phyloP scores from a whole-genome alignment of 2,888 invertebrate genomes.

The Tuta absoluta region DNA sequence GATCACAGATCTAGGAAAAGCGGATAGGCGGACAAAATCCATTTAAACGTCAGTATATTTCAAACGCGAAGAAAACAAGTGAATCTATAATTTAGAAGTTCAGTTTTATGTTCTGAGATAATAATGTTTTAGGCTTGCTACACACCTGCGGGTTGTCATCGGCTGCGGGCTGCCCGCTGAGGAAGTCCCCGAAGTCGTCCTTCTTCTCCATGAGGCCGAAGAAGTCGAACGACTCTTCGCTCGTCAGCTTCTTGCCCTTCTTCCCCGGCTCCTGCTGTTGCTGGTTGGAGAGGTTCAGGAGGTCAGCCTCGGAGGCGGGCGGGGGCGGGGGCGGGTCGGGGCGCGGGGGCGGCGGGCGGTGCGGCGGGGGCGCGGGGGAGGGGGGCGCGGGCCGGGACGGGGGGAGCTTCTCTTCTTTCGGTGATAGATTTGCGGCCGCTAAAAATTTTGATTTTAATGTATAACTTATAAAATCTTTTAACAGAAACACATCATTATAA shows the following conservation, averaged over 20 bases:
- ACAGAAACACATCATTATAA: no score
- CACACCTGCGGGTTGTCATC: slow-evolving; percentile 50
- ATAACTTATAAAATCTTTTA: no score
- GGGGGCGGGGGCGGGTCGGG: slow-evolving; percentile 35
- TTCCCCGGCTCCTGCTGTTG: slow-evolving; percentile 35
- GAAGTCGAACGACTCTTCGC: slow-evolving; percentile 81
- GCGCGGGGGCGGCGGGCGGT: slow-evolving; percentile 40
- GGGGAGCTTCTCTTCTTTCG: slow-evolving; percentile 52
- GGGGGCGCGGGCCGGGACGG: slow-evolving; percentile 50
- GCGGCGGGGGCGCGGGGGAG: slow-evolving; percentile 40
- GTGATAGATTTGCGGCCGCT: slow-evolving; percentile 68
- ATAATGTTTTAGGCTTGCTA: no score
- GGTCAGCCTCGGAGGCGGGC: slow-evolving; percentile 47
- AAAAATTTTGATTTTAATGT: slow-evolving; percentile 22
- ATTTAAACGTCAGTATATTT: no score
- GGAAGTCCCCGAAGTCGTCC: slow-evolving; percentile 76
- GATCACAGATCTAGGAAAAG: no score
- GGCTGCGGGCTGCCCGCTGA: slow-evolving; percentile 52
- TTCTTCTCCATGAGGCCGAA: slow-evolving; percentile 81
- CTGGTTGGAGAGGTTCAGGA: slow-evolving; percentile 57
- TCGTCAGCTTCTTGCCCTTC: slow-evolving; percentile 57
- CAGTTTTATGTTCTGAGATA: no score
- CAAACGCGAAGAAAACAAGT: no score
- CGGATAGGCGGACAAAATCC: no score
- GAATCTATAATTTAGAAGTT: no score